Evolutionary conservation across 2,797 vertebrate species (phyloP).

Genomic region (Aselliscus stoliczkanus): DNA sequence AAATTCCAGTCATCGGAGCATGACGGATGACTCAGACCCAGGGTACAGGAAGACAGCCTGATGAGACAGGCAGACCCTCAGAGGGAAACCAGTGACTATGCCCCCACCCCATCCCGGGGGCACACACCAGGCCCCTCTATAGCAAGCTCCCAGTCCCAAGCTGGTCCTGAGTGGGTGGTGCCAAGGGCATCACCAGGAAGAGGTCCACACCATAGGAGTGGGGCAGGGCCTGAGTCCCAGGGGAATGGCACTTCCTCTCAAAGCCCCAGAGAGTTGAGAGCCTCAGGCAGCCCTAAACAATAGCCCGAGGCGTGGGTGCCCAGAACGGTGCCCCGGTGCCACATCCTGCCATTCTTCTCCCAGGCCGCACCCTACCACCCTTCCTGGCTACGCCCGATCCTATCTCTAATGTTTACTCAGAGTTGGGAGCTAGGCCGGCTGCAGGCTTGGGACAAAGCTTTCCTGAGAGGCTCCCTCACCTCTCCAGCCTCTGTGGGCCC

Average conservation of each 20-base stretch:
- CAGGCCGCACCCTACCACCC: slow-evolving; percentile 81
- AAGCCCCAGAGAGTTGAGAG: slow-evolving; percentile 55
- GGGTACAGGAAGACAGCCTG: slow-evolving; percentile 29
- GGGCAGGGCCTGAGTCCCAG: slow-evolving; percentile 14
- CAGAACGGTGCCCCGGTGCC: slow-evolving; percentile 66
- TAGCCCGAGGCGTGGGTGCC: slow-evolving; percentile 70
- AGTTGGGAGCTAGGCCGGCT: slow-evolving; percentile 54
- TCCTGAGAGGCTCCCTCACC: slow-evolving; percentile 25
- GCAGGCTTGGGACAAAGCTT: not conserved
- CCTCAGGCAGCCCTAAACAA: slow-evolving; percentile 59
- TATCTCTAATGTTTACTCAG: slow-evolving; percentile 69
- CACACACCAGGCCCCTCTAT: not conserved
- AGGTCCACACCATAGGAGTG: not conserved
- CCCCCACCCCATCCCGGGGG: not conserved
- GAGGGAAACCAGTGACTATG: not conserved
- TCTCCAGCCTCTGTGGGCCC: not conserved
- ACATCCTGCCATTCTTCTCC: slow-evolving; percentile 84
- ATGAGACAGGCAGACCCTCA: not conserved
- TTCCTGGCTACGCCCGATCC: slow-evolving; percentile 82
- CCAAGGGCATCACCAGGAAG: not conserved
- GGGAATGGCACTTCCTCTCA: slow-evolving; percentile 66
- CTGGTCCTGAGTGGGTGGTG: not conserved
- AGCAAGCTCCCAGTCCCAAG: not conserved
- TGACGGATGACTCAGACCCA: slow-evolving; percentile 56
- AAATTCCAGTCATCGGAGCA: slow-evolving; percentile 22